Evolutionary conservation across 2,888 invertebrate species (phyloP).

Genomic region (Augiades crinisus): DNA sequence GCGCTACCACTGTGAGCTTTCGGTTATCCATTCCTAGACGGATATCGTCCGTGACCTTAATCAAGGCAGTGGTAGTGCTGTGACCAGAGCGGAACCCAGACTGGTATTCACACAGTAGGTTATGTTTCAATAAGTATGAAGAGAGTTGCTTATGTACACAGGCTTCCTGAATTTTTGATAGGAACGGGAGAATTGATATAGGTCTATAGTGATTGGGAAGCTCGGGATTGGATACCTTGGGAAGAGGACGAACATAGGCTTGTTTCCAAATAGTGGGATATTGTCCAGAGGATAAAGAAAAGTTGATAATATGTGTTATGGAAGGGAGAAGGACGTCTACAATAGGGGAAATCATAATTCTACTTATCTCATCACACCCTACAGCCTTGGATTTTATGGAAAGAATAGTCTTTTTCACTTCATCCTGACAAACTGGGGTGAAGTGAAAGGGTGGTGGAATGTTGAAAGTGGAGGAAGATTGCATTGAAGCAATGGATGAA

Average conservation of each 20-base stretch:
- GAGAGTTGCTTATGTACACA: conserved; percentile 15
- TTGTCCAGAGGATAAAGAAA: not conserved
- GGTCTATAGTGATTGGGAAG: conserved; percentile 5
- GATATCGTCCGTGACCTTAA: too few relatives aligned
- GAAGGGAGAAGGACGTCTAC: too few relatives aligned
- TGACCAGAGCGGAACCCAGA: conserved; percentile 17
- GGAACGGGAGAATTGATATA: conserved; percentile 16
- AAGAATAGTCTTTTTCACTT: not conserved
- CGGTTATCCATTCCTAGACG: not conserved
- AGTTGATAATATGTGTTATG: conserved; percentile 16
- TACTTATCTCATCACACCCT: not conserved
- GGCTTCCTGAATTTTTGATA: conserved; percentile 22
- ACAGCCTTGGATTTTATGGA: not conserved
- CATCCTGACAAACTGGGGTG: not conserved
- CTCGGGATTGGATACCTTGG: conserved; percentile 3
- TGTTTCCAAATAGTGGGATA: conserved; percentile 14
- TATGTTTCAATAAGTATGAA: not conserved
- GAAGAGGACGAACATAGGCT: conserved; percentile 18
- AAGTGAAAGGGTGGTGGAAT: not conserved
- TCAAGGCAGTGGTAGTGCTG: not conserved
- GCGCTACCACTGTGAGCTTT: not conserved
- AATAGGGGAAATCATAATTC: too few relatives aligned
- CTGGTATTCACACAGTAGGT: conserved; percentile 1
- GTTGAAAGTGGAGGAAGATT: too few relatives aligned
- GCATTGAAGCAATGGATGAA: not conserved